Base-by-base conservation (phyloP, 2,888 invertebrate genomes). In the Trissolcus brochymenae region DNA sequence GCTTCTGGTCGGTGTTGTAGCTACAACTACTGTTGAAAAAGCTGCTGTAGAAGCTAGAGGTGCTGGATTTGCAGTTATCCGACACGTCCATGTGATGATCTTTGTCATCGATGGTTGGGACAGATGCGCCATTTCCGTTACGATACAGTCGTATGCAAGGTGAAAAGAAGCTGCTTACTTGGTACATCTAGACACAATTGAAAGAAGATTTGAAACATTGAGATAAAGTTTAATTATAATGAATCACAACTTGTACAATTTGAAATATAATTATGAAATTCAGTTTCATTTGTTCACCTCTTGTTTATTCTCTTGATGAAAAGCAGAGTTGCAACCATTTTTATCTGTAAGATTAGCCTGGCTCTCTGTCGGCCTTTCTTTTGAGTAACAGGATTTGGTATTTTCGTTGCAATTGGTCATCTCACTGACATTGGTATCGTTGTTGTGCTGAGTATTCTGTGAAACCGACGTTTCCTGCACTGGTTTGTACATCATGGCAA, bases 401-500 rank as follows among this genome's bases (percentile, higher is more conserved):
- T 64, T 71, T 1, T 17, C 49, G 16, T 56, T 41, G 43, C 49
- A 43, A 51, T 43, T 59, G 25, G 6, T 53, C 13, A 41, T 65
- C 19, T 55, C 55, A 17, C 7, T 46, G 4, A 0, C 29, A 17
- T 50, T 65, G 3, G 53, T 62, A n/a, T 57, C 66, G n/a, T 16
- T 59, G 19, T 41, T 67, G 0, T 43, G 9, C 14, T 81, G 71
- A 65, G 79, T 54, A 76, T 77, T 56, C 55, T 13, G 41, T 11
- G 83, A 59, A 13, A 85, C 55, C 16, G 84, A 78, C 40, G 84
- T 64, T 49, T 83, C 82, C 6, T 85, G 88, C 70, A 90, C 89
- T 0, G 94, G 91, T 17, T 93, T 91, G 83, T 94, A 94, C 88
- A 94, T 90, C 82, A 94, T 90, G 0, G 78, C 50, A 1, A 82